phyloP scores from a whole-genome alignment of 37 sponge, comb jelly and placozoan species.

The Ianthella basta region DNA sequence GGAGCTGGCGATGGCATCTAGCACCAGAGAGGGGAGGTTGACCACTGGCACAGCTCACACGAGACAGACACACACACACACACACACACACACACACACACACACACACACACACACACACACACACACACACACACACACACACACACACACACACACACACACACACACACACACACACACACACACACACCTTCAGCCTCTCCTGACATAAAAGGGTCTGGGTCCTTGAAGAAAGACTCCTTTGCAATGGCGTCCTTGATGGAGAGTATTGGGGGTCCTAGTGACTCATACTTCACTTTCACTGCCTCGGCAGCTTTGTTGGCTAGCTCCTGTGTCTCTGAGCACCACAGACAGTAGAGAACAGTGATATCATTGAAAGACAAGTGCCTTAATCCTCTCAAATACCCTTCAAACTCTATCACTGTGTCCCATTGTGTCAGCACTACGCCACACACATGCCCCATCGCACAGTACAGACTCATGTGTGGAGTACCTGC shows the following conservation, averaged over 20 bases:
- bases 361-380: background rate
- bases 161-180: constrained; percentile 23
- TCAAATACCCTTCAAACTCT: too few species aligned
- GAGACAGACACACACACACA: too few species aligned
- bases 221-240: constrained; percentile 38
- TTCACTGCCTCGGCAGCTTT: constrained; percentile 64
- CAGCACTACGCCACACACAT: too few species aligned
- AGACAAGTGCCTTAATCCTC: too few species aligned
- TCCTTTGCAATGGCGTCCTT: constrained; percentile 56
- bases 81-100: too few species aligned
- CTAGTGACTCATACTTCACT: constrained; percentile 49
- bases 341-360: constrained; percentile 8
- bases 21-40: background rate
- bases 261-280: constrained; percentile 63
- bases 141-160: constrained; percentile 37
- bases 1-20: constrained; percentile 65
- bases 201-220: constrained; percentile 46
- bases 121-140: constrained; percentile 8
- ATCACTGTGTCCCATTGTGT: too few species aligned
- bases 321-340: constrained; percentile 70
- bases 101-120: too few species aligned
- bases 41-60: too few species aligned
- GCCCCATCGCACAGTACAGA: too few species aligned
- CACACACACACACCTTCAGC: too few species aligned
- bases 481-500: too few species aligned